A percentile compares a stretch with the other conserved stretches of the same genome.
Conservation (phyloP, 2,113 vertebrate genomes). For the Pluvialis apricaria region DNA sequence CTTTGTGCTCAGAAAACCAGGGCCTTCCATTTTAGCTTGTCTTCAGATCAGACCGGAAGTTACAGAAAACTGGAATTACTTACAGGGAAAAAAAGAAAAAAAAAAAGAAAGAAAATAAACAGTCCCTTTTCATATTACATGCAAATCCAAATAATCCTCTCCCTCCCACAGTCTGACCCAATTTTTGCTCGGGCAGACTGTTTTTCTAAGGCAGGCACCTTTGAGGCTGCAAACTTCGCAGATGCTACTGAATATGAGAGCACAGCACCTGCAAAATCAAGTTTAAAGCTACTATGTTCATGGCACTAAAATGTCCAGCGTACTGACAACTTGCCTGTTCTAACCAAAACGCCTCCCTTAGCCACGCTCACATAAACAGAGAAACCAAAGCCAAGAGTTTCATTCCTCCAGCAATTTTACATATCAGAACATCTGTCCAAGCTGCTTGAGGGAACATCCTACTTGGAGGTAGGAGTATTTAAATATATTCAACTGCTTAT, state of each 20-base stretch:
- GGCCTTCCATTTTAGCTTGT: background rate
- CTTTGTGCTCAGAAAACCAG: background rate
- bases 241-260: background rate
- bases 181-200: background rate
- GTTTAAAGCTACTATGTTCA: background rate
- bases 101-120: background rate
- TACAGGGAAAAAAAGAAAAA: accelerated
- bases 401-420: background rate
- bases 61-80: background rate
- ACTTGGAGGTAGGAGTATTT: background rate
- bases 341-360: background rate
- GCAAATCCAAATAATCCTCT: conserved; percentile 33
- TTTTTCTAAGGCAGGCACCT: background rate
- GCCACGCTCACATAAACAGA: background rate
- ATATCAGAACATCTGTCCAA: background rate
- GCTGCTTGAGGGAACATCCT: background rate
- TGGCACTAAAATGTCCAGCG: background rate
- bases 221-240: background rate
- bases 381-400: background rate
- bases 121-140: background rate
- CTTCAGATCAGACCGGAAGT: background rate
- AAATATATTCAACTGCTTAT: background rate
- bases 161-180: conserved; percentile 2
- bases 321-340: background rate
- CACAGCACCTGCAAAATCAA: background rate